Conservation (phyloP, 2,113 vertebrate species). For the Bos indicus region DNA sequence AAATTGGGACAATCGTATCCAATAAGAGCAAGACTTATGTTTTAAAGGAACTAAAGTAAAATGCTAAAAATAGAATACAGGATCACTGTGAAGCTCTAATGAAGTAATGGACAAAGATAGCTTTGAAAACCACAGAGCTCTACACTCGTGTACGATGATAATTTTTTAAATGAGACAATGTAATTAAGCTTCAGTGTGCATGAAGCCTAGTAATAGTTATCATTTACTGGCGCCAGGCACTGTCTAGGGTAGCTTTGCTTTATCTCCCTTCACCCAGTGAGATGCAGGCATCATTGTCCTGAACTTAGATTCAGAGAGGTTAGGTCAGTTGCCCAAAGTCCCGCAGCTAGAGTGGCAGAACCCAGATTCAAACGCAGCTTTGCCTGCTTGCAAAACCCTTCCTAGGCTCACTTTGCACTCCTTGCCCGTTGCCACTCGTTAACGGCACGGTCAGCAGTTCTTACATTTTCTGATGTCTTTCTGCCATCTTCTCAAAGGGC, state of each 20-base stretch:
- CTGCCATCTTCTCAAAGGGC: slow-evolving; percentile 57
- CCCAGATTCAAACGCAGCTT: background rate
- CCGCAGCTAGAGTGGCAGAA: background rate
- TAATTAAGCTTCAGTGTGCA: background rate
- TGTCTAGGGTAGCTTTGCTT: background rate
- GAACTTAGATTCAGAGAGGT: background rate
- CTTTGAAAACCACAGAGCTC: background rate
- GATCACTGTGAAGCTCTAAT: background rate
- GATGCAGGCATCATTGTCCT: background rate
- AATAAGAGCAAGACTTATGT: background rate
- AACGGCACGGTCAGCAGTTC: background rate
- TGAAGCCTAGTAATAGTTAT: accelerated
- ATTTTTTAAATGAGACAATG: background rate
- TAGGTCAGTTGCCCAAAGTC: background rate
- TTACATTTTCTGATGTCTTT: slow-evolving; percentile 62
- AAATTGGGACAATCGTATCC: slow-evolving; percentile 7
- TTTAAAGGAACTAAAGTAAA: slow-evolving; percentile 15
- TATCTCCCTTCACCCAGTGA: background rate
- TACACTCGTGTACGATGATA: background rate
- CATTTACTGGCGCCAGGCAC: background rate
- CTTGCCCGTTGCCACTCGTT: background rate
- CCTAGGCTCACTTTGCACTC: background rate
- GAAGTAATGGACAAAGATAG: background rate
- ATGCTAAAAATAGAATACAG: slow-evolving; percentile 24
- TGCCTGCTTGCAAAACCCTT: background rate